Percentiles rank a stretch among this genome's conserved stretches.
phyloP scores from a whole-genome alignment of 2,113 vertebrate species.

The Leptocoma aspasia region DNA sequence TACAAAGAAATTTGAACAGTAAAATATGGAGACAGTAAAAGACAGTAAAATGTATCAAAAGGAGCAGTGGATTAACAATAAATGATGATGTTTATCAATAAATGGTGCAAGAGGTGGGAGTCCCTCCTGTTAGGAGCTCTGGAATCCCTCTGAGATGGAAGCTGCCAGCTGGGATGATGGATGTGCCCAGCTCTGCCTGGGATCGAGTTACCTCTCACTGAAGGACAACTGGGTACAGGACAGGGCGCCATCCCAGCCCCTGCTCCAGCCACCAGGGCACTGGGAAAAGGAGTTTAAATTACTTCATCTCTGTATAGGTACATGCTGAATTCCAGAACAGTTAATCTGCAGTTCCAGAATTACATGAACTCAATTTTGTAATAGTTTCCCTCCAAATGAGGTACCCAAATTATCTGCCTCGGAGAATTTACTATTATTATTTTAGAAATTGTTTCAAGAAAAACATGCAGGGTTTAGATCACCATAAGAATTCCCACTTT shows the following conservation, averaged over 20 bases:
- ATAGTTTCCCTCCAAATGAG: not conserved
- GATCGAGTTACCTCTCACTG: not conserved
- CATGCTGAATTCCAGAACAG: not conserved
- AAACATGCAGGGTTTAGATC: not conserved
- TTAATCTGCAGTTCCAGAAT: not conserved
- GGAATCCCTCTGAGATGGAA: not conserved
- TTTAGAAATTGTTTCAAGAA: not conserved
- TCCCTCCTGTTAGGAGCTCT: not conserved
- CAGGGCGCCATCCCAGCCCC: not conserved
- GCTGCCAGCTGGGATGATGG: not conserved
- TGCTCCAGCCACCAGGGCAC: not conserved
- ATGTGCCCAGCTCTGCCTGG: fast-evolving
- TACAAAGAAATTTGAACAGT: not conserved
- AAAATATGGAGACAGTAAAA: not conserved
- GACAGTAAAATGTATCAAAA: not conserved
- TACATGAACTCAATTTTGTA: not conserved
- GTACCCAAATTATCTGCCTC: not conserved
- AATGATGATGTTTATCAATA: not conserved
- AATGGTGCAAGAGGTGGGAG: not conserved
- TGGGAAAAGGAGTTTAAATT: not conserved
- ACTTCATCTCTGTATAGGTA: not conserved
- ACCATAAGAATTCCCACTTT: not conserved
- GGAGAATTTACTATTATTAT: not conserved
- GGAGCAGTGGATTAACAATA: not conserved
- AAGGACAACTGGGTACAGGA: fast-evolving